Base-by-base conservation (phyloP, 2,888 invertebrate genomes). In the Cabera pusaria region DNA sequence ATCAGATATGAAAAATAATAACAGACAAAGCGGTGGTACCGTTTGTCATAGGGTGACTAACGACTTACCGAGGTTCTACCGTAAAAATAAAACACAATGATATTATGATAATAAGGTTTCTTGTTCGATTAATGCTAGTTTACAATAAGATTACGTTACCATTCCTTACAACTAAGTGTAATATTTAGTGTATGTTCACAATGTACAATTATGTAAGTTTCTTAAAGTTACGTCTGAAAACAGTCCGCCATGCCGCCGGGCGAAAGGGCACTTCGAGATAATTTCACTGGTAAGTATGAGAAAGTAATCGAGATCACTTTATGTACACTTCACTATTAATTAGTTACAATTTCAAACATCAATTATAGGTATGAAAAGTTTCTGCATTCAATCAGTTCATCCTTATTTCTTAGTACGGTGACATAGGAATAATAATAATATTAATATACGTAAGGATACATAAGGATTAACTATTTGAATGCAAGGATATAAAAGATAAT, bases 21-120 rank as follows among this genome's bases (percentile, higher is more conserved):
- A n/a, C n/a, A n/a, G n/a, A n/a, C n/a, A n/a, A n/a, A n/a, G n/a
- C n/a, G n/a, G n/a, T n/a, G n/a, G n/a, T n/a, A n/a, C n/a, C n/a
- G n/a, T n/a, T n/a, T n/a, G n/a, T n/a, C n/a, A n/a, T n/a, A n/a
- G n/a, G n/a, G n/a, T n/a, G n/a, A n/a, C n/a, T n/a, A n/a, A n/a
- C n/a, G n/a, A n/a, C n/a, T n/a, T n/a, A n/a, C n/a, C n/a, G n/a
- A n/a, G n/a, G n/a, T n/a, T n/a, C n/a, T 14, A 14, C 4, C 14
- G 2, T 14, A 21, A 29, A 76, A 86, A 83, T 85, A 70, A 87
- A 88, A 87, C 78, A 71, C 76, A 67, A 39, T 38, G 43, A 60
- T 84, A 81, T 80, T 88, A 88, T 87, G 87, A 88, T 88, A 87
- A 88, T 88, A 88, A 88, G 86, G 86, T 87, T 87, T 87, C 77